Evolutionary conservation across 2,888 invertebrate genomes (phyloP).

Genomic region (Ditula angustiorana): DNA sequence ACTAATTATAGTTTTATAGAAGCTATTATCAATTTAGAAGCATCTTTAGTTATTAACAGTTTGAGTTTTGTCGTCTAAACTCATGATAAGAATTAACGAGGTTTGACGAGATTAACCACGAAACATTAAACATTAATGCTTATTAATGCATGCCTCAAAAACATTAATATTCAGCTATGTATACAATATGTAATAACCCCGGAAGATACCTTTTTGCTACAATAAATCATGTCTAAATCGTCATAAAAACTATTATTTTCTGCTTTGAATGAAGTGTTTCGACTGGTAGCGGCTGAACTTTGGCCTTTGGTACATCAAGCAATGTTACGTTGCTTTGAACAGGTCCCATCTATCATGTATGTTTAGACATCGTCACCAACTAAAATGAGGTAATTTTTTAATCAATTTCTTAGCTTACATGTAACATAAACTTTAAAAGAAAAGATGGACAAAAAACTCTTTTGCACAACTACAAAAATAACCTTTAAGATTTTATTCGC

Average conservation of each 20-base stretch:
- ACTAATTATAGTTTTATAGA: no score
- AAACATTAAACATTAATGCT: neutral
- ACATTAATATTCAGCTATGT: neutral
- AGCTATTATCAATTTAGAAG: no score
- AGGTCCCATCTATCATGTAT: slow-evolving; percentile 1
- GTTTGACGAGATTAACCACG: no score
- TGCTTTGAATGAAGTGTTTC: neutral
- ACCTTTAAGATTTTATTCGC: neutral
- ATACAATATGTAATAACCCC: neutral
- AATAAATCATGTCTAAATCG: neutral
- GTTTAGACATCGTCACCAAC: slow-evolving; percentile 8
- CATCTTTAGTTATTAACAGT: no score
- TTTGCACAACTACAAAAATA: neutral
- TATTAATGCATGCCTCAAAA: neutral
- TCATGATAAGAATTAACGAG: no score
- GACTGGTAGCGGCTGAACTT: slow-evolving; percentile 19
- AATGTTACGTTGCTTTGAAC: neutral
- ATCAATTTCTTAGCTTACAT: neutral
- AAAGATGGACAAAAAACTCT: neutral
- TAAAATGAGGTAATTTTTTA: slow-evolving; percentile 13
- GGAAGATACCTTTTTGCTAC: neutral
- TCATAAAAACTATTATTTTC: slow-evolving; percentile 1
- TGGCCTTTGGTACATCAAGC: slow-evolving; percentile 6
- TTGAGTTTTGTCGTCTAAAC: no score
- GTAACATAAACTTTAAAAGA: neutral